Evolutionary conservation across 1,140 invertebrate species (phyloP).

Genomic region (Hesperophylax magnus): DNA sequence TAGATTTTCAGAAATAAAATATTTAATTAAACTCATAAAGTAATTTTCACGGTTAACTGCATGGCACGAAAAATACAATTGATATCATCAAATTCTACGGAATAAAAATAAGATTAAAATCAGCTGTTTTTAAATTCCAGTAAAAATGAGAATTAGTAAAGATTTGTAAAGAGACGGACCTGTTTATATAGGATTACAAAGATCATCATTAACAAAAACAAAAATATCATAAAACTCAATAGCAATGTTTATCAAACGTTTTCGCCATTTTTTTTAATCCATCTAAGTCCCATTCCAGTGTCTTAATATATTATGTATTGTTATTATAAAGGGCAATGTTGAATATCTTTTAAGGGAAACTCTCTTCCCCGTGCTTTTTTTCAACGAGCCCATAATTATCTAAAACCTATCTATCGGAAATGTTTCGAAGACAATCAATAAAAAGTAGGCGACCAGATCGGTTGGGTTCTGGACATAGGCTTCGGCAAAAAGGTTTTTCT

Average conservation of each 20-base stretch:
- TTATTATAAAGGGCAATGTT: conserved; percentile 1
- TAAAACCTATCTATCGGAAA: neutral
- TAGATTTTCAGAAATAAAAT: no score
- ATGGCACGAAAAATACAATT: no score
- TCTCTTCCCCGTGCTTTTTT: conserved; percentile 24
- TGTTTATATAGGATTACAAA: neutral
- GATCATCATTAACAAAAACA: neutral
- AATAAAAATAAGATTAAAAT: neutral
- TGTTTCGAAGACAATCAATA: conserved; percentile 22
- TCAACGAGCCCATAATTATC: conserved; percentile 14
- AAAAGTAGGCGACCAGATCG: neutral
- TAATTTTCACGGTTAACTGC: no score
- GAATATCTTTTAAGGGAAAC: conserved; percentile 26
- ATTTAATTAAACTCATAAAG: no score
- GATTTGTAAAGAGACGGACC: no score
- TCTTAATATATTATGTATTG: conserved; percentile 11
- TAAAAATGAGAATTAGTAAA: no score
- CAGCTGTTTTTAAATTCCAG: neutral
- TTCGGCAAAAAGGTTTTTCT: neutral
- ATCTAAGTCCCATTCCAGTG: neutral
- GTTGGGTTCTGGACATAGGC: neutral
- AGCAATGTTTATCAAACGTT: neutral
- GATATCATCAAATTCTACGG: no score
- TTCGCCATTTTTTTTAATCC: neutral
- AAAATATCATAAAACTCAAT: neutral